Percentiles rank a stretch among this genome's conserved stretches.
These are phyloP conservation scores for Boleophthalmus pectinirostris DNA, from an alignment of 2,113 vertebrate genomes.

Conservation along the genomic window DNA sequence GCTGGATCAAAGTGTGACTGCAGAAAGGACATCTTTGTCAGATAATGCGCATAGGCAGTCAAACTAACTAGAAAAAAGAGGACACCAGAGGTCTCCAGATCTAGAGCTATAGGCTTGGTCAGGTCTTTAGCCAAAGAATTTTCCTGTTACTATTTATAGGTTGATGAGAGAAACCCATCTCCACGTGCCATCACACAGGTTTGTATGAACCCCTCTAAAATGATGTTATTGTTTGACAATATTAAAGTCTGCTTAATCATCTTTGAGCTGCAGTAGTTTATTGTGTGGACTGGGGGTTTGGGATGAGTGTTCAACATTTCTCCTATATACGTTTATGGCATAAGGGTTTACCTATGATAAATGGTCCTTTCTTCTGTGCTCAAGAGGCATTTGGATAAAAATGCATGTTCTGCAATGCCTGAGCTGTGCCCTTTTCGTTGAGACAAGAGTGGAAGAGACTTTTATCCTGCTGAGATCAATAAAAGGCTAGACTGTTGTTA, in stretches of 20 bases:
- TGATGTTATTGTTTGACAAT: no score
- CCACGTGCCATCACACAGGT: no score
- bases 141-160: no score
- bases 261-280: no score
- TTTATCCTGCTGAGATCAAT: conserved; percentile 37
- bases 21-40: no score
- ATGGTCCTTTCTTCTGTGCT: neutral
- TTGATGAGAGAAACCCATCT: no score
- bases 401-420: conserved; percentile 12
- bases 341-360: neutral
- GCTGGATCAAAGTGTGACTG: no score
- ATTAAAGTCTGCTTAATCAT: no score
- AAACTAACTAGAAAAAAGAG: neutral
- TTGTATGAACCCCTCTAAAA: no score
- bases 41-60: neutral
- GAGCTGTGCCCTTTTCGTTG: conserved; percentile 36
- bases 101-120: neutral
- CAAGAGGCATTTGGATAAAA: neutral
- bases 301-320: no score
- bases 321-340: neutral
- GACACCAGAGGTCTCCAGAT: neutral
- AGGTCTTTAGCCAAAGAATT: neutral
- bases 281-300: neutral
- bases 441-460: neutral
- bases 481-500: conserved; percentile 41